phyloP scores from a whole-genome alignment of 2,888 invertebrate genomes.

The Nudaria mundana region DNA sequence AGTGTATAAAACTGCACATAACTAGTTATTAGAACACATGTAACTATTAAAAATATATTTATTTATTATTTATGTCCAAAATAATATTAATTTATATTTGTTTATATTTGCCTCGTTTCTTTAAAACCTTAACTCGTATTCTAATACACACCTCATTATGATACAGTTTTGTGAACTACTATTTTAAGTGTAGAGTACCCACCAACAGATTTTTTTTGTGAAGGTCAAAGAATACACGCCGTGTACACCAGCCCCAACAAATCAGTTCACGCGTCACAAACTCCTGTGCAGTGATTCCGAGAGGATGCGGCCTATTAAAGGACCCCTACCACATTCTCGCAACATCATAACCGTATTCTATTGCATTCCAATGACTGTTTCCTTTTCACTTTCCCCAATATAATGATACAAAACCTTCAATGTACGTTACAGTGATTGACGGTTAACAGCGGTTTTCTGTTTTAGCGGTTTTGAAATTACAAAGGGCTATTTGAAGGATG shows the following conservation, averaged over 20 bases:
- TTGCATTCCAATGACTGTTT: slow-evolving; percentile 31
- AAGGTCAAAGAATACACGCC: slow-evolving; percentile 24
- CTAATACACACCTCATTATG: no score
- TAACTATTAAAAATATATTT: no score
- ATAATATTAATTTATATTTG: no score
- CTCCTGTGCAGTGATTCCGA: slow-evolving; percentile 70
- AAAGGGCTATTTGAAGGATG: slow-evolving; percentile 17
- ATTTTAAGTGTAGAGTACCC: no score
- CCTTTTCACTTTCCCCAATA: slow-evolving; percentile 23
- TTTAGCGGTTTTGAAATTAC: slow-evolving; percentile 24
- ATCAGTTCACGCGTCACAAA: slow-evolving; percentile 63
- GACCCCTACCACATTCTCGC: slow-evolving; percentile 42
- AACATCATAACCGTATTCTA: slow-evolving; percentile 16
- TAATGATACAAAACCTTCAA: slow-evolving; percentile 20
- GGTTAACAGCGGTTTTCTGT: slow-evolving; percentile 19
- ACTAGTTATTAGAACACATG: no score
- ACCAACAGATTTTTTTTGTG: neutral
- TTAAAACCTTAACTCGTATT: no score
- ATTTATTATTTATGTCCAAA: no score
- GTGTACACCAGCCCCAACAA: slow-evolving; percentile 39
- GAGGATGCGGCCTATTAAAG: slow-evolving; percentile 68
- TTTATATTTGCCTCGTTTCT: no score
- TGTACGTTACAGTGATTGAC: slow-evolving; percentile 21
- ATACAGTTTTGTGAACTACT: no score
- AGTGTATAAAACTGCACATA: no score